These are phyloP conservation scores for Rhagium mordax DNA, from an alignment of 2,888 invertebrate genomes.

Conservation along the genomic window DNA sequence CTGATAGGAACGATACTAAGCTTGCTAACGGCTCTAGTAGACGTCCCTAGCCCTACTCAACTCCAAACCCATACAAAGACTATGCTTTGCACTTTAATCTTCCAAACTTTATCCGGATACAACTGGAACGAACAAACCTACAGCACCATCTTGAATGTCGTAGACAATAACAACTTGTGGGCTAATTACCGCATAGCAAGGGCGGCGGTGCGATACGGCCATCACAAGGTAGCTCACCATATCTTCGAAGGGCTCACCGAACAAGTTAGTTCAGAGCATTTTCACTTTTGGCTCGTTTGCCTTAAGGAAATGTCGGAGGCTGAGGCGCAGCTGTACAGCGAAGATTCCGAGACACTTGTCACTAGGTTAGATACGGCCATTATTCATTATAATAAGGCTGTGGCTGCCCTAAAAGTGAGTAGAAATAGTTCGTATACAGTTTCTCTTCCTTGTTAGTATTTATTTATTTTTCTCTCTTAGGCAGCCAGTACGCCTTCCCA, in stretches of 20 bases:
- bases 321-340: constrained; percentile 76
- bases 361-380: constrained; percentile 73
- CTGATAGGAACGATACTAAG: constrained; percentile 73
- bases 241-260: constrained; percentile 75
- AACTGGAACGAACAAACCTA: constrained; percentile 77
- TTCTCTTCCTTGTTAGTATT: no score
- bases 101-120: constrained; percentile 84
- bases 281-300: constrained; percentile 90
- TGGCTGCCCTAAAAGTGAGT: constrained; percentile 74
- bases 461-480: constrained; percentile 67
- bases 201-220: constrained; percentile 87
- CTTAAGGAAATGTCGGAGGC: constrained; percentile 84
- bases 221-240: constrained; percentile 74
- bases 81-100: constrained; percentile 86
- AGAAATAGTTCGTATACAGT: no score
- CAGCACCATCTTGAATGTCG: constrained; percentile 73
- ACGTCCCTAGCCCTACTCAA: constrained; percentile 55
- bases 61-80: constrained; percentile 75
- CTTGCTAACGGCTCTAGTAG: constrained; percentile 68
- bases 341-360: constrained; percentile 66
- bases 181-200: constrained; percentile 89
- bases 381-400: constrained; percentile 77
- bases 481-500: constrained; percentile 79
- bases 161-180: constrained; percentile 79
- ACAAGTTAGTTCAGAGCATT: constrained; percentile 84